phyloP scores from a whole-genome alignment of 2,888 invertebrate genomes.

The Piscicola geometra region DNA sequence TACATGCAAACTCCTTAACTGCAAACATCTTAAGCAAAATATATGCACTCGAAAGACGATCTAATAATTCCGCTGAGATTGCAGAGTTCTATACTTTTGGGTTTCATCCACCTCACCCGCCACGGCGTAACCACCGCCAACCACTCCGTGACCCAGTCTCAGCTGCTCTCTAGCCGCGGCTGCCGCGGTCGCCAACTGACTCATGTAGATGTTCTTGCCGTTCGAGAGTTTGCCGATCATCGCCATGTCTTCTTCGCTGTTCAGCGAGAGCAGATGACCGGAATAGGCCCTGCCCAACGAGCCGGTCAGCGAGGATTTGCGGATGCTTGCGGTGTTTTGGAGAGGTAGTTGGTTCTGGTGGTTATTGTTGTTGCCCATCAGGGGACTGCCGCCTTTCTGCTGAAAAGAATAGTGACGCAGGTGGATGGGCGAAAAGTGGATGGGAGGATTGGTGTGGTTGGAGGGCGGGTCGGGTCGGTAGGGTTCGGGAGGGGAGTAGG shows the following conservation, averaged over 20 bases:
- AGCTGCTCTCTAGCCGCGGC: constrained; percentile 31
- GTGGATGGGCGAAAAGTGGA: constrained; percentile 26
- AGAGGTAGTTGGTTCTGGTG: constrained; percentile 1
- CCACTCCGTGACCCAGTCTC: constrained; percentile 12
- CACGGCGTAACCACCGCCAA: constrained; percentile 13
- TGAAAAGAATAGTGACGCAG: constrained; percentile 20
- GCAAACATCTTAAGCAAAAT: not conserved
- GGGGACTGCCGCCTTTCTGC: not conserved
- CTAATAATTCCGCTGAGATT: constrained; percentile 16
- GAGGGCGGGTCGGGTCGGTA: constrained; percentile 21
- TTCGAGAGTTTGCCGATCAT: constrained; percentile 1
- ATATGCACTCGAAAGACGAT: not conserved
- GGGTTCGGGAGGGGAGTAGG: constrained; percentile 31
- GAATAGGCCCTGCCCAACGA: constrained; percentile 32
- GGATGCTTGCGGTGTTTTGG: constrained; percentile 9
- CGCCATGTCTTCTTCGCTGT: not conserved
- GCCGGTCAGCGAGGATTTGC: constrained; percentile 32
- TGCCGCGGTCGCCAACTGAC: constrained; percentile 32
- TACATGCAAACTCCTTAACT: not conserved
- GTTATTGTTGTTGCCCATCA: not conserved
- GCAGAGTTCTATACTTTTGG: constrained; percentile 25
- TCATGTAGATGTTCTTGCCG: constrained; percentile 28
- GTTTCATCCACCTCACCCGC: constrained; percentile 5
- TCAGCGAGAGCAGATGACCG: constrained; percentile 17
- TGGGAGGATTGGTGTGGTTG: not conserved